Evolutionary conservation across 2,888 invertebrate genomes (phyloP).

Genomic region (Gisinianus flammeolus): DNA sequence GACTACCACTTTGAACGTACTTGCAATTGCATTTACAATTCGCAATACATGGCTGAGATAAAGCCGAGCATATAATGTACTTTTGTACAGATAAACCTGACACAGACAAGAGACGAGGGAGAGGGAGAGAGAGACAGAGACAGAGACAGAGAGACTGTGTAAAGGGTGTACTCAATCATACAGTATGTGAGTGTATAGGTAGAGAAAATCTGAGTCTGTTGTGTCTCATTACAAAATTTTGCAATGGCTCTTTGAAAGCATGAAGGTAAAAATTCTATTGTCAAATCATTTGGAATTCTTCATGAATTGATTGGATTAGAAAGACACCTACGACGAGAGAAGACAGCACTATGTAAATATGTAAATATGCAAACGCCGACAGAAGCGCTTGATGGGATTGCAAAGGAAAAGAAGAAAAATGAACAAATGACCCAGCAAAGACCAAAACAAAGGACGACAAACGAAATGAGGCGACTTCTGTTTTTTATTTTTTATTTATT

Average conservation of each 20-base stretch:
- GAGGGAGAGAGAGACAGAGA: background rate
- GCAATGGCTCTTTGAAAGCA: background rate
- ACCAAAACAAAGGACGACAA: background rate
- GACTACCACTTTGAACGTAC: background rate
- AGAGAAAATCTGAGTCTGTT: background rate
- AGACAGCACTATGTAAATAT: background rate
- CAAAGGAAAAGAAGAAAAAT: background rate
- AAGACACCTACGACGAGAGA: background rate
- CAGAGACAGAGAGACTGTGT: background rate
- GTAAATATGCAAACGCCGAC: background rate
- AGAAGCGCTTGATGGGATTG: background rate
- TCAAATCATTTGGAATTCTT: conserved; percentile 14
- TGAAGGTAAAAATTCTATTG: conserved; percentile 26
- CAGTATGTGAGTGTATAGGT: background rate
- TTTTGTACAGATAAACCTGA: background rate
- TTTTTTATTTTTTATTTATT: conserved; percentile 38
- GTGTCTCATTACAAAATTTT: conserved; percentile 14
- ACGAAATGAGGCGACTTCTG: conserved; percentile 25
- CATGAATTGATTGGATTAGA: conserved; percentile 6
- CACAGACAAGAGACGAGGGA: background rate
- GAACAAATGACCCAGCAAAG: background rate
- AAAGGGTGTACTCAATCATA: conserved; percentile 16
- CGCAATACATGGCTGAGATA: too few species aligned
- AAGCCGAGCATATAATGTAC: background rate
- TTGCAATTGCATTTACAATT: background rate